These are phyloP conservation scores for Phymastichus coffea DNA, from an alignment of 1,140 invertebrate species.

Conservation along the genomic window DNA sequence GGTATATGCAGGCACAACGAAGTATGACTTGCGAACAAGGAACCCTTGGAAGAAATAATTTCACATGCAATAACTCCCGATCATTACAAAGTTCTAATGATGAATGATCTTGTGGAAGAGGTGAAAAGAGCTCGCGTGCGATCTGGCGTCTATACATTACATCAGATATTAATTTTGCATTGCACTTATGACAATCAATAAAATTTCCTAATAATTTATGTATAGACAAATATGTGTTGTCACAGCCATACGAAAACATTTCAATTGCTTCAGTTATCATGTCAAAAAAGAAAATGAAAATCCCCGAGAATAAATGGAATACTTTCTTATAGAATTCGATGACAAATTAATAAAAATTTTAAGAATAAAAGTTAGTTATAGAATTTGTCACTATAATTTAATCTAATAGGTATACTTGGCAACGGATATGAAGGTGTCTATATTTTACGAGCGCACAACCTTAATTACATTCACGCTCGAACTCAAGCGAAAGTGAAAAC, in stretches of 20 bases:
- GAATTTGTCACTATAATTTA: too few relatives aligned
- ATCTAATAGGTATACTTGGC: too few relatives aligned
- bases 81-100: conserved; percentile 9
- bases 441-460: neutral
- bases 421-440: too few relatives aligned
- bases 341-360: too few relatives aligned
- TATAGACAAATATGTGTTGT: too few relatives aligned
- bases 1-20: too few relatives aligned
- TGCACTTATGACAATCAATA: neutral
- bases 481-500: conserved; percentile 11
- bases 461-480: neutral
- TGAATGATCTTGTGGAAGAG: conserved; percentile 2
- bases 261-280: too few relatives aligned
- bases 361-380: too few relatives aligned
- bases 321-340: too few relatives aligned
- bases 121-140: conserved; percentile 14
- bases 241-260: neutral
- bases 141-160: neutral
- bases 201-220: neutral
- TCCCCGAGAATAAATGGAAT: too few relatives aligned
- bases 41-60: neutral
- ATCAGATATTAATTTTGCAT: neutral
- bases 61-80: neutral
- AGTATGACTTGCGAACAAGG: neutral
- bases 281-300: too few relatives aligned